A percentile compares a stretch with the other conserved stretches of the same genome.
phyloP scores from a whole-genome alignment of 2,113 vertebrate species.

The Todiramphus chloris region DNA sequence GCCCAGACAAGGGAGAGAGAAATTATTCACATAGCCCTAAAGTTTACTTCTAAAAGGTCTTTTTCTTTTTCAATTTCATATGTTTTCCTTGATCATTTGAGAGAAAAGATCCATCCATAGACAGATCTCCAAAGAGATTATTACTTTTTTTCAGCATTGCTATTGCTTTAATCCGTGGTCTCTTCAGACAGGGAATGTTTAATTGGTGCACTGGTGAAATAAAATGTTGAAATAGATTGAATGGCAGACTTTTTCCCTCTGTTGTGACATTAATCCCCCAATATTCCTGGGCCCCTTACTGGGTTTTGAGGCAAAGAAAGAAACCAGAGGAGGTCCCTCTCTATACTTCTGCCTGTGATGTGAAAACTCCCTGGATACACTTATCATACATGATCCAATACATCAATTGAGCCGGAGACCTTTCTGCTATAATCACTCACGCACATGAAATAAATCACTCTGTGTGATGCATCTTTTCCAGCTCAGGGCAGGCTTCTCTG shows the following conservation, averaged over 20 bases:
- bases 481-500: background rate
- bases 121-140: slow-evolving; percentile 58
- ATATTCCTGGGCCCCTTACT: slow-evolving; percentile 31
- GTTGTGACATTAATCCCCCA: slow-evolving; percentile 64
- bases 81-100: slow-evolving; percentile 63
- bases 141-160: slow-evolving; percentile 16
- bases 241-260: slow-evolving; percentile 65
- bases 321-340: slow-evolving; percentile 58
- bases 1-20: background rate
- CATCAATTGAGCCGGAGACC: slow-evolving; percentile 41
- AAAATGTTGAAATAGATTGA: slow-evolving; percentile 56
- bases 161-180: slow-evolving; percentile 49
- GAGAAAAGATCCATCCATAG: background rate
- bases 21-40: slow-evolving; percentile 26
- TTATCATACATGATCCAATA: slow-evolving; percentile 41
- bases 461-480: background rate
- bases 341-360: slow-evolving; percentile 60
- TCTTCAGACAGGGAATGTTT: slow-evolving; percentile 54
- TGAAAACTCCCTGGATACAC: slow-evolving; percentile 48
- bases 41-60: slow-evolving; percentile 39
- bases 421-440: background rate
- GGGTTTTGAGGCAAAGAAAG: slow-evolving; percentile 65
- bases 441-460: background rate
- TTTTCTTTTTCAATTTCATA: slow-evolving; percentile 7
- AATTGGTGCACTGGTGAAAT: slow-evolving; percentile 72